These are phyloP conservation scores for Asteroscopus sphinx DNA, from an alignment of 2,888 invertebrate species.

Conservation along the genomic window DNA sequence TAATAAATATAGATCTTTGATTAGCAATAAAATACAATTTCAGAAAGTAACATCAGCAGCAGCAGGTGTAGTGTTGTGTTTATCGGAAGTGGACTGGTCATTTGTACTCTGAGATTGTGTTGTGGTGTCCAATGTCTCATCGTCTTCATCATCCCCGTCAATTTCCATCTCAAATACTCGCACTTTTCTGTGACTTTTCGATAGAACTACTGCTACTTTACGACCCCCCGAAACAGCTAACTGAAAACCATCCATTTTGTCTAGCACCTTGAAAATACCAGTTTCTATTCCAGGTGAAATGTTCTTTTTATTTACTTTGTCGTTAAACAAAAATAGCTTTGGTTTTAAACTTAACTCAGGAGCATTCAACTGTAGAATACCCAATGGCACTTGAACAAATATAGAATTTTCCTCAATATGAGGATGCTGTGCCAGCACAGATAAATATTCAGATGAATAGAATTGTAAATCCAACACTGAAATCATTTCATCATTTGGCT, in stretches of 20 bases:
- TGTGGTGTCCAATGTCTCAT: constrained; percentile 87
- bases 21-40: constrained; percentile 1
- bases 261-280: constrained; percentile 90
- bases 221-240: constrained; percentile 96
- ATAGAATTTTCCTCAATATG: constrained; percentile 78
- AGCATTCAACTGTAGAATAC: constrained; percentile 84
- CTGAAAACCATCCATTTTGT: constrained; percentile 91
- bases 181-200: constrained; percentile 94
- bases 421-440: constrained; percentile 92
- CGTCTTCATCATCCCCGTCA: constrained; percentile 97
- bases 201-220: constrained; percentile 95
- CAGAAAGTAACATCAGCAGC: constrained; percentile 65
- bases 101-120: constrained; percentile 77
- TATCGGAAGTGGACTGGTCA: constrained; percentile 70
- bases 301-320: constrained; percentile 86
- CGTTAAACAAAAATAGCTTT: constrained; percentile 79
- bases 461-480: constrained; percentile 93
- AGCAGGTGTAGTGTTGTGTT: constrained; percentile 55
- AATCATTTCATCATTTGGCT: constrained; percentile 74
- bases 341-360: constrained; percentile 78
- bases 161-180: constrained; percentile 97
- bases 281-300: constrained; percentile 87
- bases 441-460: constrained; percentile 93
- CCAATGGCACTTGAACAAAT: constrained; percentile 85
- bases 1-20: neutral